phyloP scores from a whole-genome alignment of 92 coral and sea anemone genomes.

The Blastomussa wellsi region DNA sequence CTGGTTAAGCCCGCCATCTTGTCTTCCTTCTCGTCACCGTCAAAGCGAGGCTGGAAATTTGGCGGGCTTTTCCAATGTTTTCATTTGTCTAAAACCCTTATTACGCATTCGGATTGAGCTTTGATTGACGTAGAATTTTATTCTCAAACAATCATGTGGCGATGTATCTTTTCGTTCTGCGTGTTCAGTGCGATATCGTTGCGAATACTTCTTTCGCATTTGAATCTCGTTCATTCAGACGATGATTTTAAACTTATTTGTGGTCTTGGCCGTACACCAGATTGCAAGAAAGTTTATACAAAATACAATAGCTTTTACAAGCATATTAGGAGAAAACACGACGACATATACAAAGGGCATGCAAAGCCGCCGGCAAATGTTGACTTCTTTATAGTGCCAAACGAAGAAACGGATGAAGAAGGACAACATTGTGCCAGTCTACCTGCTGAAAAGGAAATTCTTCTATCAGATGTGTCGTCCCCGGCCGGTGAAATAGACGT shows the following conservation, averaged over 20 bases:
- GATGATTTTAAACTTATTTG: neutral
- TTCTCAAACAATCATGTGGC: neutral
- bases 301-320: constrained; percentile 18
- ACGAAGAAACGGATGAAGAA: neutral
- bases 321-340: neutral
- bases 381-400: constrained; percentile 5
- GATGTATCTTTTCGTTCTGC: neutral
- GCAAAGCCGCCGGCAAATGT: neutral
- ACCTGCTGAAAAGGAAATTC: too few relatives aligned
- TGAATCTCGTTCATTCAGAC: constrained; percentile 12
- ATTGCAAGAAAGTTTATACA: neutral
- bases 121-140: neutral
- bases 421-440: too few relatives aligned
- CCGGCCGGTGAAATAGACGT: too few relatives aligned
- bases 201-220: neutral
- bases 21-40: neutral
- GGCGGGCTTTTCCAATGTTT: neutral
- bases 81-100: neutral
- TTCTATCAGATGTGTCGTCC: neutral
- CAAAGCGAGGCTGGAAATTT: too few relatives aligned
- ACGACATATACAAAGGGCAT: constrained; percentile 3
- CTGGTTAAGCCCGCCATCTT: constrained; percentile 1
- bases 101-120: neutral
- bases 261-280: neutral
- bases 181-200: constrained; percentile 13